Percentiles rank a stretch among this genome's conserved stretches.
phyloP scores from a whole-genome alignment of 2,113 vertebrate genomes.

The Callaeas wilsoni region DNA sequence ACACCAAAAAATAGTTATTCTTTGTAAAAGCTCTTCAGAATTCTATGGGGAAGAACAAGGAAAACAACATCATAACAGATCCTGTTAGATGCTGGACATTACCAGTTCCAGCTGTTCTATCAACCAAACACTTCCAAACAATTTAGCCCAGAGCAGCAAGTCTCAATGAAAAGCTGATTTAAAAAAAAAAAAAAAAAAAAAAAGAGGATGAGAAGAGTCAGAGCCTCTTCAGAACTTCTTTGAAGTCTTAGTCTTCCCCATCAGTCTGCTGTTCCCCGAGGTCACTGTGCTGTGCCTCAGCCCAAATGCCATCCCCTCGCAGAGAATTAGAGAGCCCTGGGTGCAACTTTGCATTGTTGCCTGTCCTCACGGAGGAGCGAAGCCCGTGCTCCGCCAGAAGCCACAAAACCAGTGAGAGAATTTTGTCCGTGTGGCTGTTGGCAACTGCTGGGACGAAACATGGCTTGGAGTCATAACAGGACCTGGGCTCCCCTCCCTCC shows the following conservation, averaged over 20 bases:
- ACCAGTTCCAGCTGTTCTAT: constrained; percentile 32
- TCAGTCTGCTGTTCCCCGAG: neutral
- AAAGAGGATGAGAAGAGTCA: neutral
- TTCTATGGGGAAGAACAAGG: neutral
- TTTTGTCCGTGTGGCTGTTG: neutral
- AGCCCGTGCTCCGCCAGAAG: neutral
- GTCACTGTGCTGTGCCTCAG: neutral
- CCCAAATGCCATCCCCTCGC: neutral
- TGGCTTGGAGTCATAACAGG: neutral
- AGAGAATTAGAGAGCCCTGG: neutral
- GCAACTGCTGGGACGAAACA: neutral
- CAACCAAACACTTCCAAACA: constrained; percentile 7
- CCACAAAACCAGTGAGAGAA: neutral
- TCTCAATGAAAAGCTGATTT: neutral
- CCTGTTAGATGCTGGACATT: neutral
- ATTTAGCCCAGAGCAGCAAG: constrained; percentile 26
- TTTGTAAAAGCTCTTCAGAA: neutral
- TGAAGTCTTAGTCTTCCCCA: neutral
- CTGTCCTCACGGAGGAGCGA: neutral
- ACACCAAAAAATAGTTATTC: neutral
- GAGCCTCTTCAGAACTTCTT: neutral
- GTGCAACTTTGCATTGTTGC: neutral
- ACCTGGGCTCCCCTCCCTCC: neutral
- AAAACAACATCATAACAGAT: neutral
- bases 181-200: neutral